These are phyloP conservation scores for Junonia oenone DNA, from an alignment of 2,888 invertebrate genomes.

Conservation along the genomic window DNA sequence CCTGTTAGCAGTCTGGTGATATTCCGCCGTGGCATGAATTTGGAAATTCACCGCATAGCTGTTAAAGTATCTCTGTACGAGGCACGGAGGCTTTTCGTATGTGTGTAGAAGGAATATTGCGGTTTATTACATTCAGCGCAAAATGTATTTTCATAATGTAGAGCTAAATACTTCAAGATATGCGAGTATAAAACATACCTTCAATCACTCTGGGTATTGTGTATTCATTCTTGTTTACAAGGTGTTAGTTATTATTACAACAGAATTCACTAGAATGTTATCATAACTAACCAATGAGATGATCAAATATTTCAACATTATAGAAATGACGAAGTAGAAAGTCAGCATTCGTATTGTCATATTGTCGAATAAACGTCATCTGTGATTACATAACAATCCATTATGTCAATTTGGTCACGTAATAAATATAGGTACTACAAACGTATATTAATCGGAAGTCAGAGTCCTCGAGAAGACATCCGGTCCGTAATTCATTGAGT, in stretches of 20 bases:
- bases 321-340: too few species aligned
- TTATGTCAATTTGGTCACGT: constrained; percentile 6
- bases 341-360: background rate
- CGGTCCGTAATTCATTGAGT: constrained; percentile 16
- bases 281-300: too few species aligned
- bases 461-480: constrained; percentile 14
- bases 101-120: background rate
- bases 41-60: constrained; percentile 8
- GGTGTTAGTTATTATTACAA: too few species aligned
- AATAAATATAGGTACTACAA: constrained; percentile 2
- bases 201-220: too few species aligned
- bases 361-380: background rate
- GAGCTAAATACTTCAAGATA: background rate
- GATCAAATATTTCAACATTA: too few species aligned
- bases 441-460: constrained; percentile 13
- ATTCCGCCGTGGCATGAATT: background rate
- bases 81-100: background rate
- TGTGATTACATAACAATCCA: background rate
- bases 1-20: background rate
- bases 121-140: background rate
- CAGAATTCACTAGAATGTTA: too few species aligned
- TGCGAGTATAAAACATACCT: too few species aligned
- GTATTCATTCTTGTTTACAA: too few species aligned
- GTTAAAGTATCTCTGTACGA: background rate
- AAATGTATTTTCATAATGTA: background rate